A percentile compares a stretch with the other conserved stretches of the same genome.
Conservation (phyloP, 1,140 invertebrate species). For the Thaumetopoea pityocampa region DNA sequence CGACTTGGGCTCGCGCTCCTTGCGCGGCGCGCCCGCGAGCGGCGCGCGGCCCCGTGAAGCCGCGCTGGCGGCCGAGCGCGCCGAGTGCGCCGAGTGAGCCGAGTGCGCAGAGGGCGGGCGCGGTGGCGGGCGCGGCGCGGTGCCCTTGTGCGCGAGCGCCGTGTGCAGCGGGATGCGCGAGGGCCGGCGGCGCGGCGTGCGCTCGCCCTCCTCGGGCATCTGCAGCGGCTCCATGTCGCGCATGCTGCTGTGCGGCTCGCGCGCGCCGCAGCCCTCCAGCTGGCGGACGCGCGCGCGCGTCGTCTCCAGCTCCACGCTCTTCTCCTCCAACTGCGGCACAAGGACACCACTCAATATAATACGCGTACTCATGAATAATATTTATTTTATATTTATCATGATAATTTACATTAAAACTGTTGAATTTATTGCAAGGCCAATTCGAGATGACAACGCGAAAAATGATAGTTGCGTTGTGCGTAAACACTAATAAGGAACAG, state of each 20-base stretch:
- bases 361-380: too few species aligned
- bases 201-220: constrained; percentile 78
- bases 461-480: too few species aligned
- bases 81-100: constrained; percentile 50
- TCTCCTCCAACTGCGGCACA: constrained; percentile 81
- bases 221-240: constrained; percentile 68
- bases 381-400: too few species aligned
- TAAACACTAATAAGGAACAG: too few species aligned
- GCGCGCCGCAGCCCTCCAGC: constrained; percentile 65
- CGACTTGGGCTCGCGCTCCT: too few species aligned
- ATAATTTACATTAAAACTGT: too few species aligned
- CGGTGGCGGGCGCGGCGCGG: constrained; percentile 38
- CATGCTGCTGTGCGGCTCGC: constrained; percentile 64
- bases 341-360: too few species aligned
- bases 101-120: constrained; percentile 51
- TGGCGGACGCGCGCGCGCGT: constrained; percentile 72
- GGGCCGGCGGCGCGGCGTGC: constrained; percentile 77
- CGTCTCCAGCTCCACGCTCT: constrained; percentile 71
- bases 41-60: too few species aligned
- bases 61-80: constrained; percentile 12
- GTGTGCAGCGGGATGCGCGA: constrained; percentile 84
- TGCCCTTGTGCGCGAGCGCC: constrained; percentile 72
- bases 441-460: too few species aligned
- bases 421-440: too few species aligned
- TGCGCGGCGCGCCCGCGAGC: constrained; percentile 16